Base-by-base conservation (phyloP, 2,797 vertebrate species). In the Sylvia borin region DNA sequence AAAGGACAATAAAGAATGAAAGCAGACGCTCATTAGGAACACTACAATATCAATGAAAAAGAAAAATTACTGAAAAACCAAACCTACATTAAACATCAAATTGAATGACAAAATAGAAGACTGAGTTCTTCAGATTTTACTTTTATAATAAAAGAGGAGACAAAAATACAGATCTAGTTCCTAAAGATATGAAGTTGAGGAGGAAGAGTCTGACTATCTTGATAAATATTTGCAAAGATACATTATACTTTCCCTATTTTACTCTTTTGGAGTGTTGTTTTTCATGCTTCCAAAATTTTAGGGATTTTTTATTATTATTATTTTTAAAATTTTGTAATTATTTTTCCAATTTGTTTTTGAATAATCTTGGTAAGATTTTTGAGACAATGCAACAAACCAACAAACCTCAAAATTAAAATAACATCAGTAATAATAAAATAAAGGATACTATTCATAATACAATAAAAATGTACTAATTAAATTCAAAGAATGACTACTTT, bases 401-500 rank as follows among this genome's bases (percentile, higher is more conserved):
- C 1, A 61, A 40, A 29, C 2, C 9, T 53, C 16, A 74, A 53
- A 74, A 55, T 1, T 62, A 22, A 77, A 61, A 18, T 21, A 45
- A 16, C 1, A 38, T 1, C 8, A 36, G 2, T 2, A 79, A 43
- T 14, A 72, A 45, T 3, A 53, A 54, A n/a, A 54, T 43, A 38
- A 62, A 9, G 0, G 0, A 29, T 57, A 4, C 36, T 55, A 42
- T 58, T 85, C 4, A 16, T 26, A 13, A 1, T 5, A 7, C 22
- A 55, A 67, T 25, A 66, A 82, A 72, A 42, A 29, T 6, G 0
- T 2, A 14, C 3, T 64, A 58, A 38, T 27, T n/a, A 67, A 79
- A 7, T 25, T 25, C 5, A 55, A 62, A 80, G 3, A 17, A 6
- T 1, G 5, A 11, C 1, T 0, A 36, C 0, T 0, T 22, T 13